Conservation (phyloP, 2,888 invertebrate genomes). For the Eristalinus sepulchralis region DNA sequence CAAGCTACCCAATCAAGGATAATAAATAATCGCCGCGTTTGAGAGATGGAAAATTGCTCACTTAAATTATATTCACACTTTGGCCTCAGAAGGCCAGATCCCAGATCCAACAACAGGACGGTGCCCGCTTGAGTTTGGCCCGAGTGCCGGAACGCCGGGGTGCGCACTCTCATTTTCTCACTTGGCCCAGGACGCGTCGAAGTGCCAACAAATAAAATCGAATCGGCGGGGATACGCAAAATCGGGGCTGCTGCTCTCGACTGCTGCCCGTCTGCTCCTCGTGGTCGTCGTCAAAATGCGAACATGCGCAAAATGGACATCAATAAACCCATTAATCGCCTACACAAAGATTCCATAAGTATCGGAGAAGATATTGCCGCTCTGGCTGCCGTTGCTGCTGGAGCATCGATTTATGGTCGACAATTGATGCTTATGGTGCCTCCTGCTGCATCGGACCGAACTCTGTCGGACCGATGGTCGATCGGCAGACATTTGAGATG, state of each 20-base stretch:
- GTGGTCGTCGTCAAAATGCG: constrained; percentile 50
- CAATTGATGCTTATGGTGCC: constrained; percentile 60
- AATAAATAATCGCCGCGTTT: constrained; percentile 80
- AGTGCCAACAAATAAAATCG: constrained; percentile 71
- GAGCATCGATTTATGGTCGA: constrained; percentile 56
- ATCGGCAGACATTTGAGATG: constrained; percentile 55
- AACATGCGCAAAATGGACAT: constrained; percentile 72
- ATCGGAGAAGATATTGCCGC: constrained; percentile 54
- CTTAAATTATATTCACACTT: constrained; percentile 81
- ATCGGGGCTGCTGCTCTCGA: constrained; percentile 37
- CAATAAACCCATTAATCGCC: constrained; percentile 74
- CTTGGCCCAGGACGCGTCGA: constrained; percentile 35
- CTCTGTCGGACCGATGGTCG: constrained; percentile 14
- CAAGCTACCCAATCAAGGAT: constrained; percentile 80
- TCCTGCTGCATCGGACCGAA: constrained; percentile 38
- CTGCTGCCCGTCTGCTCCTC: not conserved
- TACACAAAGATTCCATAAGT: constrained; percentile 71
- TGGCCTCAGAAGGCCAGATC: constrained; percentile 78
- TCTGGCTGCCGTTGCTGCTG: constrained; percentile 62
- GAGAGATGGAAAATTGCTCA: constrained; percentile 80
- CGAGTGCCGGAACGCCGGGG: constrained; percentile 1
- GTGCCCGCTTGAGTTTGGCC: not conserved
- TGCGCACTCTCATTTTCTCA: constrained; percentile 63
- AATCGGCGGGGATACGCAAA: constrained; percentile 61
- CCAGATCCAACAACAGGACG: constrained; percentile 1